Conservation (phyloP, 2,113 vertebrate species). For the Mixornis gularis region DNA sequence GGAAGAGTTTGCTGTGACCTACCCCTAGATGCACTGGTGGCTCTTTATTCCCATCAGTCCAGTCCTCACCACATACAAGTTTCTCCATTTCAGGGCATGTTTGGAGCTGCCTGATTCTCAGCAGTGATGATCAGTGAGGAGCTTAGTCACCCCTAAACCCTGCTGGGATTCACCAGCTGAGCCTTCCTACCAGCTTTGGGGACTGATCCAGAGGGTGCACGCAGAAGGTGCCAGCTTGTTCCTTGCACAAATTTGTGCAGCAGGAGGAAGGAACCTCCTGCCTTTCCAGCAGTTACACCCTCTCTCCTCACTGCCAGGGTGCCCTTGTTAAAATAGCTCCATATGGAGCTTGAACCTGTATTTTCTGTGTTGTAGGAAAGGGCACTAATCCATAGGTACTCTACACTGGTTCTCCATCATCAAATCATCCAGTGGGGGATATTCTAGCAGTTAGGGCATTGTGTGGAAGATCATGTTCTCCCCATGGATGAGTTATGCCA, state of each 20-base stretch:
- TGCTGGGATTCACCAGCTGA: not conserved
- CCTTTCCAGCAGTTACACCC: not conserved
- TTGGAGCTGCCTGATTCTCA: constrained; percentile 12
- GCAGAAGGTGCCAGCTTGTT: not conserved
- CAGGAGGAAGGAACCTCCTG: not conserved
- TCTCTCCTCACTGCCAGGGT: not conserved
- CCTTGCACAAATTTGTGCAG: not conserved
- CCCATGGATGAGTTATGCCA: not conserved
- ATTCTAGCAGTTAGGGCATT: not conserved
- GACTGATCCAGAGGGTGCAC: not conserved
- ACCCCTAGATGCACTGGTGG: not conserved
- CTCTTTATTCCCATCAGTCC: not conserved
- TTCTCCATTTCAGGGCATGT: constrained; percentile 10
- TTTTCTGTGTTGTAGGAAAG: not conserved
- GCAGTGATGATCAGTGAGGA: not conserved
- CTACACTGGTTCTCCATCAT: not conserved
- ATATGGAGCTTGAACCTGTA: not conserved
- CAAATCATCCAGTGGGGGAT: fast-evolving
- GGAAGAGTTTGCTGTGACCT: not conserved
- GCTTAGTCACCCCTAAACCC: constrained; percentile 35
- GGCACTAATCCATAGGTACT: not conserved
- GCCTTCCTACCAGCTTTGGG: not conserved
- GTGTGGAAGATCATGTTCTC: not conserved
- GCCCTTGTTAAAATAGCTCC: not conserved
- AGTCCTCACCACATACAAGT: not conserved